These are phyloP conservation scores for Nibea coibor DNA, from an alignment of 2,113 vertebrate species.

Conservation along the genomic window DNA sequence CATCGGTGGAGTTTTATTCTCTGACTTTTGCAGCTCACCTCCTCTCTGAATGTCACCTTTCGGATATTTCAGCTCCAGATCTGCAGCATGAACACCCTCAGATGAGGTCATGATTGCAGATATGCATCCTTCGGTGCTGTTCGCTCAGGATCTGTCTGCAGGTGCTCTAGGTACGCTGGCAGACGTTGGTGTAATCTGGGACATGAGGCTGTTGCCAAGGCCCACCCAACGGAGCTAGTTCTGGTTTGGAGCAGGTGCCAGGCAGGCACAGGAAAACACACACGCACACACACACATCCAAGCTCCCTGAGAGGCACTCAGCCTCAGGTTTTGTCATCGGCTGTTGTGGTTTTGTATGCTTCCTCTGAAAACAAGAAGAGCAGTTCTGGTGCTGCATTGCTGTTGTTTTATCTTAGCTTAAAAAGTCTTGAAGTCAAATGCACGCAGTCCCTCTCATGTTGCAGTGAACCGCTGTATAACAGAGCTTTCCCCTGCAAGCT, in stretches of 20 bases:
- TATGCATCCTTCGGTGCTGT: not conserved
- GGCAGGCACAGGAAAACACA: conserved; percentile 8
- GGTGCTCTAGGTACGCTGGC: conserved; percentile 44
- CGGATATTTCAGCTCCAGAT: not conserved
- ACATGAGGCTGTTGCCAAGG: conserved; percentile 43
- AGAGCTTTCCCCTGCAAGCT: not conserved
- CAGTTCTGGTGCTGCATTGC: not conserved
- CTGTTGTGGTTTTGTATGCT: not conserved
- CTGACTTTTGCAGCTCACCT: not conserved
- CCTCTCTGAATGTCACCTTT: not conserved
- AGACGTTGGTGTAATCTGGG: conserved; percentile 55
- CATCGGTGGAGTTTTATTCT: not conserved
- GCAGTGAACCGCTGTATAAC: not conserved
- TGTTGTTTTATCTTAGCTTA: not conserved
- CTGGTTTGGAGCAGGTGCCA: conserved; percentile 49
- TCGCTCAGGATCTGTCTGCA: conserved; percentile 27
- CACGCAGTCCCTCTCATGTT: not conserved
- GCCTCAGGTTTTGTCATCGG: conserved; percentile 9
- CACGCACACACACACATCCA: no score
- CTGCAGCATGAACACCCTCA: not conserved
- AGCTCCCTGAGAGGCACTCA: not conserved
- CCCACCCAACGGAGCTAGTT: conserved; percentile 38
- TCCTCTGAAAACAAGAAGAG: conserved; percentile 1
- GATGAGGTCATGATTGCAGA: not conserved
- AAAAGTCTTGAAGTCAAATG: not conserved